A percentile compares a stretch with the other conserved stretches of the same genome.
These are phyloP conservation scores for Acrobasis consociella DNA, from an alignment of 2,888 invertebrate species.

Conservation along the genomic window DNA sequence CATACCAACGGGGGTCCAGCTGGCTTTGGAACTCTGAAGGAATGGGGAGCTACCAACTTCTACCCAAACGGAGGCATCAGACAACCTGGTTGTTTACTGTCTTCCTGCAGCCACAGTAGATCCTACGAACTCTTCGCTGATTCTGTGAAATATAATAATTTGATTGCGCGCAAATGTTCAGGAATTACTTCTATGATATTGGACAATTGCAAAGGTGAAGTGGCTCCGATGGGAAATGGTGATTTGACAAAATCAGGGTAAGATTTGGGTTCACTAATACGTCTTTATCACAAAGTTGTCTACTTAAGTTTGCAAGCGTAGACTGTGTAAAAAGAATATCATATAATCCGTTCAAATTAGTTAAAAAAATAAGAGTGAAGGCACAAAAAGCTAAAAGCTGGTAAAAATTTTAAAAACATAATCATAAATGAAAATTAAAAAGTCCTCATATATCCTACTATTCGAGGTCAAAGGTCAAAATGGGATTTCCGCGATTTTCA, in stretches of 20 bases:
- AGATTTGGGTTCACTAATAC: not conserved
- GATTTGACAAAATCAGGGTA: slow-evolving; percentile 11
- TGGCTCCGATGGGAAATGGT: not conserved
- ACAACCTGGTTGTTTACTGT: slow-evolving; percentile 27
- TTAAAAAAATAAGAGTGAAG: no score
- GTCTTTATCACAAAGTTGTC: no score
- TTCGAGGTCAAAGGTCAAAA: no score
- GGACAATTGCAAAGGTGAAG: not conserved
- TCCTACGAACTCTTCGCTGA: slow-evolving; percentile 27
- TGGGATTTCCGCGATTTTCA: no score
- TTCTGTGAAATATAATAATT: slow-evolving; percentile 26
- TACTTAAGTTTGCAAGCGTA: no score
- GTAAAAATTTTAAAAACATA: no score
- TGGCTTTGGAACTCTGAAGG: not conserved
- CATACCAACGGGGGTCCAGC: slow-evolving; percentile 52
- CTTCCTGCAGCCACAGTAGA: slow-evolving; percentile 26
- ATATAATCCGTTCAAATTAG: no score
- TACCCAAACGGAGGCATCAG: slow-evolving; percentile 14
- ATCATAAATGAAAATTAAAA: no score
- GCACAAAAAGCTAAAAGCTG: no score
- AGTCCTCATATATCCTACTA: no score
- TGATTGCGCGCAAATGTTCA: slow-evolving; percentile 4
- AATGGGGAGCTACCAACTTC: slow-evolving; percentile 11
- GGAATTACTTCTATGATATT: not conserved
- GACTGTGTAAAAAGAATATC: no score